Base-by-base conservation (phyloP, 2,888 invertebrate species). In the Melanchra persicariae region DNA sequence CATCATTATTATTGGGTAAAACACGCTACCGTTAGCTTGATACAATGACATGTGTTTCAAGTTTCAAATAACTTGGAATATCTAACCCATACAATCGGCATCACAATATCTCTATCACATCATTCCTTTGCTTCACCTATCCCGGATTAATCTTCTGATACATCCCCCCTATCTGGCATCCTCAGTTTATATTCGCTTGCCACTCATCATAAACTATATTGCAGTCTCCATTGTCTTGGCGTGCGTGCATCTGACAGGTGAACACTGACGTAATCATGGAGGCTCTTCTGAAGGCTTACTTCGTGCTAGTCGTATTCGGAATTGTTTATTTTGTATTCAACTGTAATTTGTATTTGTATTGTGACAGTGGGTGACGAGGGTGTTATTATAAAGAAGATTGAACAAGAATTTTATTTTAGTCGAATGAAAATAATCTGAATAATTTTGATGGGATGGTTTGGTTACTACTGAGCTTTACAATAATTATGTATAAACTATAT, bases 211-310 rank as follows among this genome's bases (percentile, higher is more conserved):
- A 52, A 66, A 70, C 70, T 78, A 74, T 78, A 77, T 85, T 76
- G 77, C 72, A 65, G 49, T 40, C 71, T 65, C 78, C 30, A 75
- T 78, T 81, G 79, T 79, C 55, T 58, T 19, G 61, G 73, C 68
- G 65, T 72, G 86, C 71, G 67, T 84, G 83, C 61, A 47, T 30
- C 22, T 85, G 84, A 85, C 86, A 84, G 84, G 68, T 77, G 55
- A 81, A 73, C 67, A 54, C 40, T 65, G 72, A 82, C 51, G 79
- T 55, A 59, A 82, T 77, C 77, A 70, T 49, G 54, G 4, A 30
- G 40, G 30, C 34, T 47, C 57, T 30, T 22, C 77, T 62, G 70
- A 55, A 61, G n/a, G 62, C 52, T 52, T 49, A 65, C 58, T 68
- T n/a, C n/a, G 55, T 70, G 12, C 22, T 37, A 40, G 47, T 70